Percentiles rank a stretch among this genome's conserved stretches.
Conservation (phyloP, 1,140 invertebrate species). For the Drosophila kepulauana region DNA sequence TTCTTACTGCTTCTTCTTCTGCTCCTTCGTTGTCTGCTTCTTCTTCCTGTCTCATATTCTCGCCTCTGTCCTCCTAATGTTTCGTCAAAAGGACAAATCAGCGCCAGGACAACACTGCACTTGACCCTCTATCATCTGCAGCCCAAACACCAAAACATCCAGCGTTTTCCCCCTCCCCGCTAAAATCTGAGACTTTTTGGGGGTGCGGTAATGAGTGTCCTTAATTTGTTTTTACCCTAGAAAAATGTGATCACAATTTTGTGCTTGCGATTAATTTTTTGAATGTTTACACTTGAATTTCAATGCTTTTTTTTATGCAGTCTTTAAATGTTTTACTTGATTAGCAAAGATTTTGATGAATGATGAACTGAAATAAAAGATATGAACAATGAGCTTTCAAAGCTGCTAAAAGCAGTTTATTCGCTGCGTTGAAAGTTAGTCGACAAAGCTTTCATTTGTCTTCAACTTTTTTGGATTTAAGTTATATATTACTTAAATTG, state of each 20-base stretch:
- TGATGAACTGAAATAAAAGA: too few species aligned
- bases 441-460: too few species aligned
- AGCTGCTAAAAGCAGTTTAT: too few species aligned
- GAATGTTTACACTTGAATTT: conserved; percentile 32
- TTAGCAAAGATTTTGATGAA: not conserved
- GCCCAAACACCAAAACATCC: not conserved
- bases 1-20: conserved; percentile 11
- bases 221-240: conserved; percentile 41
- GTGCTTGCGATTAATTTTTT: conserved; percentile 35
- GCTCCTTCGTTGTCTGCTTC: not conserved
- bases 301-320: not conserved
- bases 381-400: too few species aligned
- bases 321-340: not conserved
- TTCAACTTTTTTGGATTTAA: too few species aligned
- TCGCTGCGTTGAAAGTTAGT: too few species aligned
- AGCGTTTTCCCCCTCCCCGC: not conserved
- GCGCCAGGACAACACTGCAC: conserved; percentile 32
- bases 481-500: too few species aligned
- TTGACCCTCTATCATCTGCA: conserved; percentile 21
- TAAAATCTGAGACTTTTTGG: not conserved
- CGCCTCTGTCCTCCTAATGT: conserved; percentile 55
- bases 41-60: conserved; percentile 37
- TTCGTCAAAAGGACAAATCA: conserved; percentile 56
- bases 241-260: conserved; percentile 26
- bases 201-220: conserved; percentile 41